Evolutionary conservation across 2,888 invertebrate genomes (phyloP).

Genomic region (Agrotis ipsilon): DNA sequence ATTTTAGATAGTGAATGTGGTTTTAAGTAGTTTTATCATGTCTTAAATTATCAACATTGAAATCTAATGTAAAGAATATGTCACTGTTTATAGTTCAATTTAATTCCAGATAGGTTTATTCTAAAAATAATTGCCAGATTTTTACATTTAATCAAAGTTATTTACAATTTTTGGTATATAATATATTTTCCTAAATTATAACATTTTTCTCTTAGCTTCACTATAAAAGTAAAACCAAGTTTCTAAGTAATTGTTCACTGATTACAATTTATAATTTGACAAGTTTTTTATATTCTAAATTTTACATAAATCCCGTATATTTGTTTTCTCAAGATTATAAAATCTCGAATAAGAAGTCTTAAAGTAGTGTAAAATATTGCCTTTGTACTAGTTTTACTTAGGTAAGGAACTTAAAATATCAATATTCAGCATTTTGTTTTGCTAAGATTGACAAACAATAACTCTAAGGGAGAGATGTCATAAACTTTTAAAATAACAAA

Average conservation of each 20-base stretch:
- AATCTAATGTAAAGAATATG: neutral
- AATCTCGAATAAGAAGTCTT: neutral
- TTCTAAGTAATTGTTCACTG: conserved; percentile 4
- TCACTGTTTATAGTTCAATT: neutral
- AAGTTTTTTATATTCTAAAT: conserved; percentile 8
- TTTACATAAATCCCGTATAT: conserved; percentile 4
- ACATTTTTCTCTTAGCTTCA: neutral
- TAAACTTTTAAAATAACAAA: neutral
- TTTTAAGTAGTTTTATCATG: neutral
- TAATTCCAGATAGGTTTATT: neutral
- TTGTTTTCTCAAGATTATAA: conserved; percentile 2
- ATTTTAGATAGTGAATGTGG: neutral
- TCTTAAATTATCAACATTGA: neutral
- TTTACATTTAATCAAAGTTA: neutral
- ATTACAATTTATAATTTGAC: conserved; percentile 2
- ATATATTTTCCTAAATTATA: neutral
- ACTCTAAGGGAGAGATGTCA: neutral
- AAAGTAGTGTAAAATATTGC: conserved; percentile 23
- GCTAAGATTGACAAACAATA: neutral
- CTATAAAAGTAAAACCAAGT: neutral
- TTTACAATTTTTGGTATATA: conserved; percentile 9
- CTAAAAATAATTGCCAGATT: conserved; percentile 9
- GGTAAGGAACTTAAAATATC: conserved; percentile 4
- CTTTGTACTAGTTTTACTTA: conserved; percentile 21
- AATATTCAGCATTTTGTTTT: neutral